phyloP scores from a whole-genome alignment of 2,113 vertebrate genomes.

The Alligator mississippiensis region DNA sequence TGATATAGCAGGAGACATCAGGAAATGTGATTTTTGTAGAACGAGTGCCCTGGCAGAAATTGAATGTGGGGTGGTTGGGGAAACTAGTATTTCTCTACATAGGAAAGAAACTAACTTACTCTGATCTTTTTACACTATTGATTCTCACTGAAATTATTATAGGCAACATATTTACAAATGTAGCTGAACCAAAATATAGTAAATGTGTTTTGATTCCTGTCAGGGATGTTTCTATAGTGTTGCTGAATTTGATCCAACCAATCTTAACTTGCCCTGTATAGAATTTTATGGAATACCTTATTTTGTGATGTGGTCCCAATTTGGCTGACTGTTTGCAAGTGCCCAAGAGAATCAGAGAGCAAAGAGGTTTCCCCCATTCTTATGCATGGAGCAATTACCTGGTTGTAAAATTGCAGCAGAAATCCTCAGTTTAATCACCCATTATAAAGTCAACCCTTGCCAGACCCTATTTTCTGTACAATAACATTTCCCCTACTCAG shows the following conservation, averaged over 20 bases:
- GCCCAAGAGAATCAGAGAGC: too few species aligned
- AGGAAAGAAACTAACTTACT: background rate
- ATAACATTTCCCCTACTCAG: too few species aligned
- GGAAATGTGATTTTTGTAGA: background rate
- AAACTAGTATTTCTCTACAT: background rate
- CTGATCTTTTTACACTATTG: background rate
- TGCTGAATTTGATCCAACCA: too few species aligned
- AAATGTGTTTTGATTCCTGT: background rate
- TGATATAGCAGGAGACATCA: background rate
- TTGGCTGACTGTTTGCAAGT: too few species aligned
- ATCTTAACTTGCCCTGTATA: background rate
- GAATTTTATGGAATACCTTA: background rate
- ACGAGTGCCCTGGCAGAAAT: background rate
- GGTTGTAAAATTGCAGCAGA: background rate
- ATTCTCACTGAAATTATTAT: too few species aligned
- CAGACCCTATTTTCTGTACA: background rate
- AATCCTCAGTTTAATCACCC: background rate
- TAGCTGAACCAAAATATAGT: background rate
- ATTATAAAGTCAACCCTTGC: background rate
- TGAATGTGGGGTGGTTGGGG: too few species aligned
- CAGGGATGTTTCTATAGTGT: background rate
- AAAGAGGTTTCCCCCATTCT: too few species aligned
- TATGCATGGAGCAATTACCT: too few species aligned
- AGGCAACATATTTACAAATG: background rate
- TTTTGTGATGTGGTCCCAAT: too few species aligned